Evolutionary conservation across 2,113 vertebrate species (phyloP), one percentile per base, ranked within the genome.

Genomic region (Pelmatolapia mariae): DNA sequence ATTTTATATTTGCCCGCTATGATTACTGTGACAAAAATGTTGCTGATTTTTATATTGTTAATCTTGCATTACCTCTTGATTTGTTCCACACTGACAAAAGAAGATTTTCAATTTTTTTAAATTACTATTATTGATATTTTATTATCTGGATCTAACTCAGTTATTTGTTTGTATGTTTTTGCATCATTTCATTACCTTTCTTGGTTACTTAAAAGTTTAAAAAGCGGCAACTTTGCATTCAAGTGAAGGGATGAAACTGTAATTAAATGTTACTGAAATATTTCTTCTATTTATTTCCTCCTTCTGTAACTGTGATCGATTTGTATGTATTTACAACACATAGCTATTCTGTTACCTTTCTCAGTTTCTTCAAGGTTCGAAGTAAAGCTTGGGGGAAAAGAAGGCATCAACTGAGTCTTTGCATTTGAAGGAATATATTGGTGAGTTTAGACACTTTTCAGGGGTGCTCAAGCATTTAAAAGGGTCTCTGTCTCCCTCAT

Each of bases 81-180:
- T 50, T 19, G 43, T 50, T 78, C 16, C 43, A 47, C 24, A 31
- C 26, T 50, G 13, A 47, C 22, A 26, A 73, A 18, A 45, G 29
- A 73, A 73, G 66, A 16, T 43, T 43, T 50, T 73, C n/a, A 1
- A 3, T 31, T 31, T 36, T 59, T 36, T 0, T 0, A 0, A 61
- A 66, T 5, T 66, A 36, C 10, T n/a, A n/a, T 66, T 66, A 66
- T 66, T 66, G 18, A 36, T 7, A 66, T 45, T 73, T 73, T 73
- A 15, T 45, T 73, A 40, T 71, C 66, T 15, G 43, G 66, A 40
- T 40, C 19, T 43, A 43, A 43, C 66, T 71, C 66, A 43, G 8
- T 71, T 12, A 66, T 12, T 63, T 63, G 59, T 63, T 63, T 63
- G 18, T 19, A 7, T 10, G 16, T 4, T 8, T 15, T 53, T 53